Conservation (phyloP, 2,888 invertebrate genomes). For the Linnaemya tessellans region DNA sequence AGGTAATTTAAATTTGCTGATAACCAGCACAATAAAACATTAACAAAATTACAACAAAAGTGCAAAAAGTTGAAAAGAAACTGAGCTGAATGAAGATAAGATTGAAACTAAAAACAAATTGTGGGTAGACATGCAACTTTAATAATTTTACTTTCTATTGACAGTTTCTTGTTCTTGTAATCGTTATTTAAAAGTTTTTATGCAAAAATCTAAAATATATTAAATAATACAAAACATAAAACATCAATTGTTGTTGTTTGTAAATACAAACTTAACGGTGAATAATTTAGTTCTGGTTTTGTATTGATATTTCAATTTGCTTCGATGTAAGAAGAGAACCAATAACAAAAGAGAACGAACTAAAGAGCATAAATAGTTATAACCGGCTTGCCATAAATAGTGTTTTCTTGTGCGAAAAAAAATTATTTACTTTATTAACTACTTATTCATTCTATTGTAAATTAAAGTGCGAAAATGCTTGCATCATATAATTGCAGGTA, state of each 20-base stretch:
- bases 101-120: not conserved
- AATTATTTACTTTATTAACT: too few relatives aligned
- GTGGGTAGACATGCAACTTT: not conserved
- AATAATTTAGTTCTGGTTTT: slow-evolving; percentile 18
- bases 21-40: not conserved
- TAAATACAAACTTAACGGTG: slow-evolving; percentile 33
- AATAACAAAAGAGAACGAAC: slow-evolving; percentile 9
- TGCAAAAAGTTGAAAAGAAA: slow-evolving; percentile 11
- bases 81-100: not conserved
- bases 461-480: too few relatives aligned
- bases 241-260: slow-evolving; percentile 17
- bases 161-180: too few relatives aligned
- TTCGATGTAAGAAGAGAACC: not conserved
- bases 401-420: not conserved
- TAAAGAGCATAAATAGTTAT: slow-evolving; percentile 22
- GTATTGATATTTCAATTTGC: slow-evolving; percentile 23
- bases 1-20: not conserved
- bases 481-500: too few relatives aligned
- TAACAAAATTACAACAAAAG: slow-evolving; percentile 13
- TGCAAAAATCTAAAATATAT: not conserved
- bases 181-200: slow-evolving; percentile 4
- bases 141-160: not conserved
- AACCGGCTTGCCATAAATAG: slow-evolving; percentile 33
- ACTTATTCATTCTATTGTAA: too few relatives aligned
- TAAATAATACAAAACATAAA: not conserved